Base-by-base conservation (phyloP, 2,797 vertebrate species). In the Apogon hyalosoma region DNA sequence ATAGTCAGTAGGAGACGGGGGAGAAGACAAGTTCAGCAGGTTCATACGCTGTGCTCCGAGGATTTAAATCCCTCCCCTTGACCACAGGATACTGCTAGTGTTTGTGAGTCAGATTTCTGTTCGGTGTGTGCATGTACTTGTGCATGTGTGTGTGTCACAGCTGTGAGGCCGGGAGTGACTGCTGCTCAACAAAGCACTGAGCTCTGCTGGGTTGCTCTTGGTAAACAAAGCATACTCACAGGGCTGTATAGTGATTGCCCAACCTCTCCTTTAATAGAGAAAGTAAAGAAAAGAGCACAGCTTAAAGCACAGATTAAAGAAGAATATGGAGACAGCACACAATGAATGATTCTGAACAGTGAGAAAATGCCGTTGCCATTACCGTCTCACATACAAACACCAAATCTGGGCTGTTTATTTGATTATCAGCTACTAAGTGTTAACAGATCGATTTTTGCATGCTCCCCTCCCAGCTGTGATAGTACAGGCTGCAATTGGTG, bases 41-140 rank as follows among this genome's bases (percentile, higher is more conserved):
- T 95, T 94, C 89, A 88, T 76, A 77, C 55, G 79, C 88, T 85
- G 75, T 65, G 84, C 88, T 82, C 63, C 7, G 74, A 89, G 86
- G 87, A 87, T 80, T 92, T 79, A 89, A 87, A 88, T 88, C 92
- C 91, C 93, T 91, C 93, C 93, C 90, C 84, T 88, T 92, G 89
- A 94, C 93, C 92, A 89, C 93, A 93, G 91, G 88, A 92, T 89
- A 93, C 90, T 86, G 89, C 87, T 68, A 77, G 89, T 87, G 90
- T 88, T 89, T 91, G 89, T 93, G 90, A 92, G 88, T 91, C 87
- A 92, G 87, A 90, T 88, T 91, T 92, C 66, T 73, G 83, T 74
- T 75, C 56, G 63, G 48, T 80, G 64, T 74, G 21, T 80, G 75
- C 60, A 60, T 77, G 75, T 71, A 73, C 49, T 80, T 60, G 57